phyloP scores from a whole-genome alignment of 2,797 vertebrate genomes.

The Paguma larvata region DNA sequence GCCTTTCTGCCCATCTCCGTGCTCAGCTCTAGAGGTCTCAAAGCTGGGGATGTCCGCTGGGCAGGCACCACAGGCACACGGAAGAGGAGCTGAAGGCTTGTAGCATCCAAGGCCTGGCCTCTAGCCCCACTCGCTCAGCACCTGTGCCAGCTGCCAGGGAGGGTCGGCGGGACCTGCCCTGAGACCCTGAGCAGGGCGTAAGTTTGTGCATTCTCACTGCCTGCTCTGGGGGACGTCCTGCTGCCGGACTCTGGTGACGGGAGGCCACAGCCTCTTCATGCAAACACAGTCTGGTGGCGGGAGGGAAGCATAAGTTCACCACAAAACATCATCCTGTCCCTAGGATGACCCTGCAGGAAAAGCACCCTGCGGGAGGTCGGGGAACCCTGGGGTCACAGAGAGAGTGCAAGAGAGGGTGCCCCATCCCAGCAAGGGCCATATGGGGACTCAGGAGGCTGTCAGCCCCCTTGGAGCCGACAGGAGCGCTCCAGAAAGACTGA shows the following conservation, averaged over 20 bases:
- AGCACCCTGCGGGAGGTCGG: background rate
- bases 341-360: background rate
- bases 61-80: background rate
- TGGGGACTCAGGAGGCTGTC: background rate
- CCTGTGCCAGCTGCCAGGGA: background rate
- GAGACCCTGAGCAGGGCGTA: background rate
- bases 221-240: background rate
- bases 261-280: background rate
- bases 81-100: background rate
- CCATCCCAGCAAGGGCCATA: background rate
- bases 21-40: background rate
- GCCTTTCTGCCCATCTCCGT: background rate
- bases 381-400: background rate
- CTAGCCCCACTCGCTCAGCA: background rate
- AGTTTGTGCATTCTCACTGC: background rate
- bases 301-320: background rate
- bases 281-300: background rate
- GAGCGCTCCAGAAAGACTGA: background rate
- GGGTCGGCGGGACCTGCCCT: fast-evolving
- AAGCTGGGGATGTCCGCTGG: background rate
- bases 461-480: background rate
- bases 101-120: background rate
- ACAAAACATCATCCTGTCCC: background rate
- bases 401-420: background rate
- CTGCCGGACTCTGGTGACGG: background rate